A percentile compares a stretch with the other conserved stretches of the same genome.
phyloP scores from a whole-genome alignment of 1,140 invertebrate species.

The Riptortus pedestris region DNA sequence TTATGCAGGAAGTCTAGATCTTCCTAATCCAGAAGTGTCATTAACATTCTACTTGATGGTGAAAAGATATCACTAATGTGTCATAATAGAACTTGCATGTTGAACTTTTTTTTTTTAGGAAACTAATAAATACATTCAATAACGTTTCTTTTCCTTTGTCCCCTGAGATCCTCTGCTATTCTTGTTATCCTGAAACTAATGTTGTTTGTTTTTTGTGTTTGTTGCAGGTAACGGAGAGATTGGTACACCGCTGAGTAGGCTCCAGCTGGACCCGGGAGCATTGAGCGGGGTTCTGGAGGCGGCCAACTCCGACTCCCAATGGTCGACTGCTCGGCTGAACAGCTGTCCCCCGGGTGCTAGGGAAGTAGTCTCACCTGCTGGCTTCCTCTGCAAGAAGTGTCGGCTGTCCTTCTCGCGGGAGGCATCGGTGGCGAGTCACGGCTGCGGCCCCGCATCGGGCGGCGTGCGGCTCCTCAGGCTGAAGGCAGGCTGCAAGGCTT shows the following conservation, averaged over 20 bases:
- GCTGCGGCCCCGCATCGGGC: slow-evolving; percentile 40
- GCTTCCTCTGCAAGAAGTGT: slow-evolving; percentile 73
- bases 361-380: slow-evolving; percentile 35
- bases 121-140: too few relatives aligned
- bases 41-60: too few relatives aligned
- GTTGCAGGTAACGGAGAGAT: slow-evolving; percentile 7
- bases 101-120: too few relatives aligned
- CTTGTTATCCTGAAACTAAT: too few relatives aligned
- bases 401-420: slow-evolving; percentile 64
- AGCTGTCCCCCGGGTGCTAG: slow-evolving; percentile 7
- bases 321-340: slow-evolving; percentile 16
- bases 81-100: too few relatives aligned
- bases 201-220: background rate
- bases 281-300: slow-evolving; percentile 41
- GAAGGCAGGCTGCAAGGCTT: slow-evolving; percentile 58
- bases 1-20: too few relatives aligned
- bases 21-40: too few relatives aligned
- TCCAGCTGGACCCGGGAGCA: slow-evolving; percentile 36
- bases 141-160: too few relatives aligned
- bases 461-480: slow-evolving; percentile 54
- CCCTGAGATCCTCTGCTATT: too few relatives aligned
- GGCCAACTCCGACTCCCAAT: slow-evolving; percentile 29
- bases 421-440: slow-evolving; percentile 36
- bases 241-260: slow-evolving; percentile 36
- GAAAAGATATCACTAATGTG: too few relatives aligned